phyloP scores from a whole-genome alignment of 1,140 invertebrate species.

The Diabrotica undecimpunctata region DNA sequence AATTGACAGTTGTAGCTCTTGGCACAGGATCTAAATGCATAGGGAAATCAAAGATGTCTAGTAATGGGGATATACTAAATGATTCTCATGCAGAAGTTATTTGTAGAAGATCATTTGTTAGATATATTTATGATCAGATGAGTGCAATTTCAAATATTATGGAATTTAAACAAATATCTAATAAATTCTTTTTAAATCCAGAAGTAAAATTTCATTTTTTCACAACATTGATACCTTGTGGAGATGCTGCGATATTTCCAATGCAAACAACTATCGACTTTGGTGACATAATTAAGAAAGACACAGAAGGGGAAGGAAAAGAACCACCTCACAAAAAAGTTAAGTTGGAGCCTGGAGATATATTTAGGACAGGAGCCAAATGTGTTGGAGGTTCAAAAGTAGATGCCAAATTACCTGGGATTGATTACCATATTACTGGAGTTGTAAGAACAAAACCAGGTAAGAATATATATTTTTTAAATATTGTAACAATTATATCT shows the following conservation, averaged over 20 bases:
- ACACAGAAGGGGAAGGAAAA: conserved; percentile 23
- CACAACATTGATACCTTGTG: conserved; percentile 85
- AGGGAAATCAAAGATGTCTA: conserved; percentile 65
- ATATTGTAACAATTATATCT: too few relatives aligned
- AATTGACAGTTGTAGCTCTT: conserved; percentile 67
- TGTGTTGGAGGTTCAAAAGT: conserved; percentile 58
- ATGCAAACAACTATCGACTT: conserved; percentile 48
- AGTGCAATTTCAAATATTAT: conserved; percentile 46
- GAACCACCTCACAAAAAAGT: conserved; percentile 42
- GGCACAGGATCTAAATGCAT: conserved; percentile 91
- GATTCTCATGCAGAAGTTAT: conserved; percentile 92
- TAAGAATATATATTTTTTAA: conserved; percentile 12
- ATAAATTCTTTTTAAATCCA: conserved; percentile 54
- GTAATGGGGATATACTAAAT: conserved; percentile 68
- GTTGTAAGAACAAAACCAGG: conserved; percentile 88
- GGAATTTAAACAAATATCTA: conserved; percentile 35
- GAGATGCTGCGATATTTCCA: conserved; percentile 88
- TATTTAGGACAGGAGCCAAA: conserved; percentile 86
- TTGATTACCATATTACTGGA: conserved; percentile 67
- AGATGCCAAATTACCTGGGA: conserved; percentile 56
- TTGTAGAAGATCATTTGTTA: conserved; percentile 73
- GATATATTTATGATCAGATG: conserved; percentile 71
- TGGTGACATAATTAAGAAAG: conserved; percentile 38
- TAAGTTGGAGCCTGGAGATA: conserved; percentile 51
- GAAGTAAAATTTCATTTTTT: conserved; percentile 78